Evolutionary conservation across 2,797 vertebrate species (phyloP).

Genomic region (Euphonia xanthogaster): DNA sequence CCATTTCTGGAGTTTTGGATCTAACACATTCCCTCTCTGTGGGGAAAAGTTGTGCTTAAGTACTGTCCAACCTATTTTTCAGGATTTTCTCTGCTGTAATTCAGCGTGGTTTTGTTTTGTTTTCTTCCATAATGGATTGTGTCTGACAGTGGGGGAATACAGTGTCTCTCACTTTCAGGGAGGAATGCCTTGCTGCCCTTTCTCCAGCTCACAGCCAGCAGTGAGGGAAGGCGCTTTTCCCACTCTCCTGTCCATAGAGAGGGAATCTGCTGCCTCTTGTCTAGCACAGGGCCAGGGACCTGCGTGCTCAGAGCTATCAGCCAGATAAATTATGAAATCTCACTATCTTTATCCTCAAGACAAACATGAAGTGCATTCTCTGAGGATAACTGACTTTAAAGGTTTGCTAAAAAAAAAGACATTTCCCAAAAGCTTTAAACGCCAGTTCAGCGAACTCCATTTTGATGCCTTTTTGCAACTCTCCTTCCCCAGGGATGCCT

Average conservation of each 20-base stretch:
- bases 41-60: background rate
- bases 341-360: background rate
- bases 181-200: background rate
- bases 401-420: conserved; percentile 18
- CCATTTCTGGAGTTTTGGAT: background rate
- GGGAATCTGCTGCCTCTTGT: background rate
- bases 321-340: background rate
- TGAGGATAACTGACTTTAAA: conserved; percentile 32
- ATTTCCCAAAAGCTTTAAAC: background rate
- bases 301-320: background rate
- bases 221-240: background rate
- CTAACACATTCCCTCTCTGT: background rate
- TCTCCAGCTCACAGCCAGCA: background rate
- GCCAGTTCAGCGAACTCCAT: conserved; percentile 5
- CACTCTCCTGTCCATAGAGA: rapidly evolving
- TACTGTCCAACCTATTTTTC: background rate
- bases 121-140: background rate
- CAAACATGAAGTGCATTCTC: conserved; percentile 1
- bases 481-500: background rate
- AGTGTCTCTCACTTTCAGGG: background rate
- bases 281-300: background rate
- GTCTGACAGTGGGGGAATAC: background rate
- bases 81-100: background rate
- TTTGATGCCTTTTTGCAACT: conserved; percentile 39
- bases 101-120: background rate